Percentiles rank a stretch among this genome's conserved stretches.
Conservation (phyloP, 2,888 invertebrate genomes). For the Odontocolon sp. region DNA sequence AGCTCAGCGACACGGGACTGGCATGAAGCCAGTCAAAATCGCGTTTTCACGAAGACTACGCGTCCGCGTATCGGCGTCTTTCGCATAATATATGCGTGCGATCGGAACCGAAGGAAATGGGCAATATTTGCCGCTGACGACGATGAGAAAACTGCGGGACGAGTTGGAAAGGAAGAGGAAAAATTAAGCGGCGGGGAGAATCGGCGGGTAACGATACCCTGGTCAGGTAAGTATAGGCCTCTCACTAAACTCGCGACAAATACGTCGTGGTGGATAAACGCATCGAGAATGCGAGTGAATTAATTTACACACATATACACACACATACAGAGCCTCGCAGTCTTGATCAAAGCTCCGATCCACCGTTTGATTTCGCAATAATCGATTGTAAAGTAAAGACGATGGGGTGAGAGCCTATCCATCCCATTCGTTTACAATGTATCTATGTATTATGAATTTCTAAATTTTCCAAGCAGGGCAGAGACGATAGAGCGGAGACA, state of each 20-base stretch:
- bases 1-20: too few relatives aligned
- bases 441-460: slow-evolving; percentile 1
- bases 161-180: slow-evolving; percentile 17
- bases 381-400: not conserved
- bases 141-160: not conserved
- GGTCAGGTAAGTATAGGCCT: slow-evolving; percentile 77
- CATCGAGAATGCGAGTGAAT: slow-evolving; percentile 37
- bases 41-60: too few relatives aligned
- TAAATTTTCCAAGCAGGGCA: not conserved
- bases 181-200: slow-evolving; percentile 13
- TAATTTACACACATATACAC: slow-evolving; percentile 10
- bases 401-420: not conserved
- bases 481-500: not conserved
- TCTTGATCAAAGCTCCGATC: not conserved
- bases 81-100: not conserved
- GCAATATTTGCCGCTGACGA: too few relatives aligned
- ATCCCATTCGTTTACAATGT: not conserved
- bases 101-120: too few relatives aligned
- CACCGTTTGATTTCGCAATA: slow-evolving; percentile 20
- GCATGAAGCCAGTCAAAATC: too few relatives aligned
- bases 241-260: slow-evolving; percentile 71
- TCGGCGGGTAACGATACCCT: slow-evolving; percentile 51
- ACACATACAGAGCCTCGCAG: not conserved
- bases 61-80: too few relatives aligned
- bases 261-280: slow-evolving; percentile 34